A percentile compares a stretch with the other conserved stretches of the same genome.
Evolutionary conservation across 2,113 vertebrate species (phyloP).

Genomic region (Ramphastos sulfuratus): DNA sequence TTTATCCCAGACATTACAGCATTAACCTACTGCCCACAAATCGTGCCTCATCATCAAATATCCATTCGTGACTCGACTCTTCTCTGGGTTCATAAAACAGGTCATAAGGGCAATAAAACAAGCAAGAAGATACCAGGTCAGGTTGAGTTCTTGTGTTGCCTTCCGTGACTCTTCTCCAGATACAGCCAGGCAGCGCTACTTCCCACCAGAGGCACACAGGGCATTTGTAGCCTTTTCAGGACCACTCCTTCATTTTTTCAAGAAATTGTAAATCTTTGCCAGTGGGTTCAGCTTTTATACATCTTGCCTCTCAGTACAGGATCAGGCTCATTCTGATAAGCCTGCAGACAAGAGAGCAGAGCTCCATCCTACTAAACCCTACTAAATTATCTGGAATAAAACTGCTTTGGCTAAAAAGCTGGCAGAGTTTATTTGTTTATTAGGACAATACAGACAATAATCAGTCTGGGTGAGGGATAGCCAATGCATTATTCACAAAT

Average conservation of each 20-base stretch:
- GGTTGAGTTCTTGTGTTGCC: neutral
- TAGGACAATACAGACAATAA: neutral
- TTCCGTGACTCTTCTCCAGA: neutral
- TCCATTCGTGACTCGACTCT: neutral
- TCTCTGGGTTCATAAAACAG: conserved; percentile 9
- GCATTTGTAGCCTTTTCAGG: neutral
- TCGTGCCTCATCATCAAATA: conserved; percentile 23
- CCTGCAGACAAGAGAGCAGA: neutral
- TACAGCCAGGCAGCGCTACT: neutral
- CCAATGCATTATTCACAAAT: neutral
- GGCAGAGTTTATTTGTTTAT: neutral
- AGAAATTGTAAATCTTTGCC: neutral
- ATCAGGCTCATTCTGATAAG: neutral
- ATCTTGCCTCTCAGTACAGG: neutral
- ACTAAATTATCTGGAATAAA: neutral
- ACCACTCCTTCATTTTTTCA: neutral
- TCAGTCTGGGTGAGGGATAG: neutral
- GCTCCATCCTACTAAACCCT: neutral
- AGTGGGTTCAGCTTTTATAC: neutral
- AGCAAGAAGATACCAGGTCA: neutral
- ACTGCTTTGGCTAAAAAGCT: neutral
- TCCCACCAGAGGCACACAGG: neutral
- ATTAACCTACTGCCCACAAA: conserved; percentile 41
- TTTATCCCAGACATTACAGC: conserved; percentile 10
- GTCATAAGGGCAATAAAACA: neutral